Conservation (phyloP, 2,113 vertebrate species). For the Heterocephalus glaber region DNA sequence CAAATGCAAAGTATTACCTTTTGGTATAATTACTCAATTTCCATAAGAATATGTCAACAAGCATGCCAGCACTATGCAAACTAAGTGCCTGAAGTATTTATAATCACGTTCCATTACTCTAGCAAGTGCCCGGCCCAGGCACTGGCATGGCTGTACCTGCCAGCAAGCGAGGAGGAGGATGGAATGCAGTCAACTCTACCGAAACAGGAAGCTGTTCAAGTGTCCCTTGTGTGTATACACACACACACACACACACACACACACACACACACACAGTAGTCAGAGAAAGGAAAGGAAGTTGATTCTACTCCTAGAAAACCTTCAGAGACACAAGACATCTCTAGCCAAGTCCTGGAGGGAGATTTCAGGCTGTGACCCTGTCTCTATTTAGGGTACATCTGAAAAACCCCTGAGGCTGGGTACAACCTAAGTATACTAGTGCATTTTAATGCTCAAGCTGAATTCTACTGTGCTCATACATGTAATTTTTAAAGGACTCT, state of each 20-base stretch:
- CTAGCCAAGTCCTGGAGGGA: neutral
- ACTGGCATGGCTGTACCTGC: neutral
- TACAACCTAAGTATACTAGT: neutral
- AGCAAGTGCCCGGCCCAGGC: neutral
- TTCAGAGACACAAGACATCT: neutral
- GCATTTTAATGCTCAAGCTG: neutral
- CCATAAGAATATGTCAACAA: constrained; percentile 58
- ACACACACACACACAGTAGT: neutral
- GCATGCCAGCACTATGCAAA: neutral
- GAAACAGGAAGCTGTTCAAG: neutral
- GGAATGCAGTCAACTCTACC: neutral
- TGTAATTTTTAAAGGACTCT: neutral
- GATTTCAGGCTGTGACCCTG: neutral
- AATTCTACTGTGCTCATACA: neutral
- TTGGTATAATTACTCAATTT: constrained; percentile 40
- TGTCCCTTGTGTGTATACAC: neutral
- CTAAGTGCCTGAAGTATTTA: constrained; percentile 16
- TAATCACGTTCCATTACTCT: constrained; percentile 58
- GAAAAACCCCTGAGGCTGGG: neutral
- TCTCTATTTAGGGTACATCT: neutral
- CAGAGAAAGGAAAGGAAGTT: neutral
- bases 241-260: neutral
- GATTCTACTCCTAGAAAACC: neutral
- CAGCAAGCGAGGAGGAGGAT: neutral
- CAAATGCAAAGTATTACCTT: constrained; percentile 24